These are phyloP conservation scores for Rhinoraja longicauda DNA, from an alignment of 2,797 vertebrate species.

Conservation along the genomic window DNA sequence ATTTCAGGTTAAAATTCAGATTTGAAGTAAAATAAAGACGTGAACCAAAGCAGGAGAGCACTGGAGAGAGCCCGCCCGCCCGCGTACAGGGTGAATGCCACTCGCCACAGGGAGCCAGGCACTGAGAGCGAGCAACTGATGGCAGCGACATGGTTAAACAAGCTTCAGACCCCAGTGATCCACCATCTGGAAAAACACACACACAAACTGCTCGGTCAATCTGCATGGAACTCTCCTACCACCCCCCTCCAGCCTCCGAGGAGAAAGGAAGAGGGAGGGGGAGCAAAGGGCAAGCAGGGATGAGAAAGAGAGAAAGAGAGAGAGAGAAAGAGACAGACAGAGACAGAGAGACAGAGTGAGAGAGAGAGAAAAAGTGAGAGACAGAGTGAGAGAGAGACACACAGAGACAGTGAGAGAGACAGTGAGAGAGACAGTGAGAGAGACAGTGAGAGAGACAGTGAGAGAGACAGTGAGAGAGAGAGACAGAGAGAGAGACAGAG, in stretches of 20 bases:
- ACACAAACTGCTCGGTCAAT: neutral
- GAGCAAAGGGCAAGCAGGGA: slow-evolving; percentile 44
- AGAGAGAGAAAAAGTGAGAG: neutral
- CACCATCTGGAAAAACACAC: neutral
- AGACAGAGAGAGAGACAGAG: neutral
- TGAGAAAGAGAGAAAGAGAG: slow-evolving; percentile 31
- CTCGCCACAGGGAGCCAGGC: neutral
- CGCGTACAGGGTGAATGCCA: too few relatives aligned
- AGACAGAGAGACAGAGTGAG: neutral
- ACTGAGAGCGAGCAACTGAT: neutral
- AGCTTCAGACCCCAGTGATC: neutral
- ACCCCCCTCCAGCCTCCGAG: neutral
- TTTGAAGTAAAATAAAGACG: neutral
- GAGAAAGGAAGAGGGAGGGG: neutral
- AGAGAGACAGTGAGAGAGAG: neutral
- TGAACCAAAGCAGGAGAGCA: neutral
- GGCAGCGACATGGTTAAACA: neutral
- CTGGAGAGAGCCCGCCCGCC: neutral
- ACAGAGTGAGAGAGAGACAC: too few relatives aligned
- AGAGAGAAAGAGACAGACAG: slow-evolving; percentile 22
- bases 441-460: neutral
- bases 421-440: neutral
- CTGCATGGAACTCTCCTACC: neutral
- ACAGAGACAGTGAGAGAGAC: neutral
- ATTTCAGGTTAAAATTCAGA: slow-evolving; percentile 10